Evolutionary conservation across 2,888 invertebrate genomes (phyloP), one percentile per base, ranked within the genome.

Genomic region (Andrena marginata): DNA sequence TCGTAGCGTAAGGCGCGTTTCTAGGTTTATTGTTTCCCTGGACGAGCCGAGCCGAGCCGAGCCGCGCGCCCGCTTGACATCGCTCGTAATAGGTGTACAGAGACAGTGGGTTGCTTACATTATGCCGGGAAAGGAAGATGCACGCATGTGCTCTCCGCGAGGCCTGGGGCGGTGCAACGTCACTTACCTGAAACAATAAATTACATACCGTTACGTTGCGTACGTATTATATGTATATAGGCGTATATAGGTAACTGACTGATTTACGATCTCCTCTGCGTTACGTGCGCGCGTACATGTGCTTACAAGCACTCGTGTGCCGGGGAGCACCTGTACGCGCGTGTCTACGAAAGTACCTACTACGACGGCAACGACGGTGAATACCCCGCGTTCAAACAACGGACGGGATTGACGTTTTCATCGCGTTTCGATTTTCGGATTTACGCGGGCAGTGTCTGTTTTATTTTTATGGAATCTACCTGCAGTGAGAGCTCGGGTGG

Each of bases 131-230:
- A 91, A 90, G 90, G 89, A 90, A 89, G 90, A 91, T 90, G 90
- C 89, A 89, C 90, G 86, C 91, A 90, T 91, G 91, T 90, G 91
- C 90, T 90, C 90, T 90, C 86, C 88, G 89, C 86, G 88, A 84
- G 88, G 90, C 91, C 91, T 88, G 89, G 91, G 91, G 91, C 92
- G 92, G 91, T 90, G 90, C 91, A 88, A 91, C 92, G 93, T 93
- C 94, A 94, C 94, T 94, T 94, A 94, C 94, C 94, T 94, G 93
- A 93, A 94, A 94, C 93, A 94, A 94, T 94, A 94, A 94, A 94
- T 94, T 92, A 92, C 90, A 91, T 89, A 91, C 91, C 90, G 91
- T 94, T 94, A 93, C 91, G 91, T 88, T 89, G 88, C 89, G 90
- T 92, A 91, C 88, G 90, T 90, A 91, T 91, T 91, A 91, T 90